Percentiles rank a stretch among this genome's conserved stretches.
These are phyloP conservation scores for Latrodectus hesperus DNA, from an alignment of 2,888 invertebrate genomes.

Conservation along the genomic window DNA sequence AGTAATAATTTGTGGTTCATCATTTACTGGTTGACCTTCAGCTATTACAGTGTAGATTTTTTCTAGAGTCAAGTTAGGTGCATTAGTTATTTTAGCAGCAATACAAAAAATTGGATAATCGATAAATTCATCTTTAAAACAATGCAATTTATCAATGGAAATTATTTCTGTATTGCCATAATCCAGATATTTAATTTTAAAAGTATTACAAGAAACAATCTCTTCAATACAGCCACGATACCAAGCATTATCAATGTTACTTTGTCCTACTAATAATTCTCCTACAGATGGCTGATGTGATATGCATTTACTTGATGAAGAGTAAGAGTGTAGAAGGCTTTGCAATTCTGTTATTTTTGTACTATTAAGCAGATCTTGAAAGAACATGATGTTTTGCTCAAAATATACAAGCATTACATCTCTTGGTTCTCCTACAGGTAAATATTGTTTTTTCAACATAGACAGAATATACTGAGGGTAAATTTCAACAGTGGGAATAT, in stretches of 20 bases:
- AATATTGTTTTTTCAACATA: constrained; percentile 5
- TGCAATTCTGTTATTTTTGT: constrained; percentile 10
- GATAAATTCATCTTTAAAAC: constrained; percentile 2
- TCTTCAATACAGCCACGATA: constrained; percentile 48
- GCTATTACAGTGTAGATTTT: constrained; percentile 40
- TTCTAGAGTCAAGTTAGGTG: background rate
- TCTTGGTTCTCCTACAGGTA: constrained; percentile 3
- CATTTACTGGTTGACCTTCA: constrained; percentile 13
- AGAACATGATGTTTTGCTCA: constrained; percentile 15
- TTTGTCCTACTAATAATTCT: constrained; percentile 40
- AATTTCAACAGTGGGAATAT: constrained; percentile 2
- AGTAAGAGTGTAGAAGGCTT: background rate
- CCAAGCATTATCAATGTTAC: constrained; percentile 20
- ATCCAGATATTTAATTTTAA: constrained; percentile 38
- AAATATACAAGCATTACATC: constrained; percentile 23
- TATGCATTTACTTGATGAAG: background rate
- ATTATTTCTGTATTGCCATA: constrained; percentile 51
- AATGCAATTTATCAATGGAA: constrained; percentile 11
- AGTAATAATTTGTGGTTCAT: background rate
- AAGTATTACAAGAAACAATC: constrained; percentile 19
- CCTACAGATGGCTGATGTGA: constrained; percentile 31
- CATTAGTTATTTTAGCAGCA: constrained; percentile 11
- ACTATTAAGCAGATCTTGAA: constrained; percentile 17
- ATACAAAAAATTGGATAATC: constrained; percentile 30
- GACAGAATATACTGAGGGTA: constrained; percentile 10